Evolutionary conservation across 2,797 vertebrate genomes (phyloP).

Genomic region (Amblyraja radiata): DNA sequence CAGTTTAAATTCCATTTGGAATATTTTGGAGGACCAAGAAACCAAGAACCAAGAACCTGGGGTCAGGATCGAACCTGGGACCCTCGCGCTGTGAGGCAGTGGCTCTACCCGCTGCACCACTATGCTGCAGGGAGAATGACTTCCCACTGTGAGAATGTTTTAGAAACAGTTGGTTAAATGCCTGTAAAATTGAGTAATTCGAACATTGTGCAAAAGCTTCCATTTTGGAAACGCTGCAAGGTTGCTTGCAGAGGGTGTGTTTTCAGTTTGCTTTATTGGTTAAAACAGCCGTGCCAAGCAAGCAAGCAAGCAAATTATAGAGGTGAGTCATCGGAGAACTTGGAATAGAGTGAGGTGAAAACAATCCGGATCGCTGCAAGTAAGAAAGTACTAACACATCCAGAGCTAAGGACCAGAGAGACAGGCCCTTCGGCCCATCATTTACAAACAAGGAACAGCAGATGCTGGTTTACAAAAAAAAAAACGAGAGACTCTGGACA

Average conservation of each 20-base stretch:
- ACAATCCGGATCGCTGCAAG: neutral
- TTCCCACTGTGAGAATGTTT: neutral
- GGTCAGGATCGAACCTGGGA: too few relatives aligned
- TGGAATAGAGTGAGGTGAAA: neutral
- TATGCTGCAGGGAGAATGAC: neutral
- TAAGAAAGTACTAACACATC: neutral
- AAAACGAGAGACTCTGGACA: too few relatives aligned
- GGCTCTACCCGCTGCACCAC: too few relatives aligned
- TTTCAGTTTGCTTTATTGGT: neutral
- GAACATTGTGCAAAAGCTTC: neutral
- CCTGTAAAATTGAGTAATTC: neutral
- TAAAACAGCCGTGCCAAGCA: neutral
- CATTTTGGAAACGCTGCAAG: neutral
- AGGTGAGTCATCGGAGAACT: neutral
- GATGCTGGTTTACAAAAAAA: too few relatives aligned
- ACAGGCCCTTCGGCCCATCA: too few relatives aligned
- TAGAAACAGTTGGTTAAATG: neutral
- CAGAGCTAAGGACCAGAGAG: neutral
- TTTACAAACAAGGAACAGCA: too few relatives aligned
- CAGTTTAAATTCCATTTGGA: too few relatives aligned
- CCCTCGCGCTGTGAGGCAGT: too few relatives aligned
- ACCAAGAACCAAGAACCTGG: too few relatives aligned
- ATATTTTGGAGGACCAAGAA: too few relatives aligned
- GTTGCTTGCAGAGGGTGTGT: neutral
- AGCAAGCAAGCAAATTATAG: neutral